Evolutionary conservation across 2,888 invertebrate genomes (phyloP).

Genomic region (Andrena minutula): DNA sequence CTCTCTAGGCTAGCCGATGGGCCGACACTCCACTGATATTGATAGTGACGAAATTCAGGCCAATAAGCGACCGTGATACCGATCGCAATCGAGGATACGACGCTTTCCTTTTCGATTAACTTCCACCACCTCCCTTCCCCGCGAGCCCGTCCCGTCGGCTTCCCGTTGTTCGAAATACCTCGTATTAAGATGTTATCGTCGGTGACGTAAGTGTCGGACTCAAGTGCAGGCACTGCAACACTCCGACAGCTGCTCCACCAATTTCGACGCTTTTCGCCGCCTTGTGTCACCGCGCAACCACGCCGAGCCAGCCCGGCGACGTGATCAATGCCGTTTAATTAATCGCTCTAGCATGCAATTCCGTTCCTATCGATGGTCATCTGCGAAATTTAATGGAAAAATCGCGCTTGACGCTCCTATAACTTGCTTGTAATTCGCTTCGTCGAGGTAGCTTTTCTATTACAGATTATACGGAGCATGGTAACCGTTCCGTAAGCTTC

Average conservation of each 20-base stretch:
- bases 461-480: slow-evolving; percentile 52
- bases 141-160: background rate
- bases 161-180: slow-evolving; percentile 48
- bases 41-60: slow-evolving; percentile 78
- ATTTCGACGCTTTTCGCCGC: slow-evolving; percentile 54
- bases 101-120: slow-evolving; percentile 56
- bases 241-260: slow-evolving; percentile 40
- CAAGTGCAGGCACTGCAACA: slow-evolving; percentile 47
- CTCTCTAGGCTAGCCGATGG: slow-evolving; percentile 70
- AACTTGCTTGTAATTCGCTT: slow-evolving; percentile 49
- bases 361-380: slow-evolving; percentile 18
- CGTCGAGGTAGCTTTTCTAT: slow-evolving; percentile 38
- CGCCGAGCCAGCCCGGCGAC: slow-evolving; percentile 14
- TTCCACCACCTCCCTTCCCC: slow-evolving; percentile 10
- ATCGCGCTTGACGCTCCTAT: slow-evolving; percentile 27
- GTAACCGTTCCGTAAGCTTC: slow-evolving; percentile 47
- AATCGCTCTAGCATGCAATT: slow-evolving; percentile 34
- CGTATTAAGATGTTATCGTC: slow-evolving; percentile 72
- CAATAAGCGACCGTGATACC: slow-evolving; percentile 73
- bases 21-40: slow-evolving; percentile 76
- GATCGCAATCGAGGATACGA: slow-evolving; percentile 54
- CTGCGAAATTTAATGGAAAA: slow-evolving; percentile 41
- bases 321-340: slow-evolving; percentile 28
- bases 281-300: slow-evolving; percentile 33
- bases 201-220: slow-evolving; percentile 61